These are phyloP conservation scores for Siniperca scherzeri DNA, from an alignment of 2,797 vertebrate species.

Conservation along the genomic window DNA sequence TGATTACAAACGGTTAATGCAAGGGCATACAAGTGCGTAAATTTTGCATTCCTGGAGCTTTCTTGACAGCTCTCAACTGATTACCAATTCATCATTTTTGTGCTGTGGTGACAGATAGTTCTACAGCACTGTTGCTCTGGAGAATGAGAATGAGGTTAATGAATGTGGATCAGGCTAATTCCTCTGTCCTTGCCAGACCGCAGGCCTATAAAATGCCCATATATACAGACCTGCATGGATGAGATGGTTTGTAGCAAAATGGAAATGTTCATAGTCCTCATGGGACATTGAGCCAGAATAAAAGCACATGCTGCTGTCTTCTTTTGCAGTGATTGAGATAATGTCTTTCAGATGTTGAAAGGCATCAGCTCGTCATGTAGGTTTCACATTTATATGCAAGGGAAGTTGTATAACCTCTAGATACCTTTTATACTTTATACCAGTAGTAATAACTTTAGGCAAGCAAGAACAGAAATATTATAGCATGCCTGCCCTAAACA, in stretches of 20 bases:
- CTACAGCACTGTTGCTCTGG: slow-evolving; percentile 78
- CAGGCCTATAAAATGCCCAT: slow-evolving; percentile 78
- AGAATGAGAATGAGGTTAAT: slow-evolving; percentile 88
- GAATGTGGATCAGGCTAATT: slow-evolving; percentile 88
- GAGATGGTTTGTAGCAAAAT: slow-evolving; percentile 73
- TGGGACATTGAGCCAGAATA: slow-evolving; percentile 57
- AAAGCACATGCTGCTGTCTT: slow-evolving; percentile 62
- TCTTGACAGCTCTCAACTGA: slow-evolving; percentile 88
- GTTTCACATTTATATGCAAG: slow-evolving; percentile 16
- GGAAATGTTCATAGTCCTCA: slow-evolving; percentile 65
- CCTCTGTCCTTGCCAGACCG: slow-evolving; percentile 83
- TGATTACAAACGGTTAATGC: slow-evolving; percentile 87
- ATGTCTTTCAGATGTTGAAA: slow-evolving; percentile 61
- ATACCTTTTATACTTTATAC: slow-evolving; percentile 9
- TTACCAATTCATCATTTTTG: slow-evolving; percentile 88
- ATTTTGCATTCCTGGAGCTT: slow-evolving; percentile 84
- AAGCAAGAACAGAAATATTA: slow-evolving; percentile 10
- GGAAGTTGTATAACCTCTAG: slow-evolving; percentile 9
- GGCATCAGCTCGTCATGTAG: slow-evolving; percentile 10
- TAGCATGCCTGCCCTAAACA: background rate
- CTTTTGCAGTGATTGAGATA: slow-evolving; percentile 52
- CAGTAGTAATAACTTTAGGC: slow-evolving; percentile 15
- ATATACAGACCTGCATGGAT: slow-evolving; percentile 66
- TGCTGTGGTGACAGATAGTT: slow-evolving; percentile 82
- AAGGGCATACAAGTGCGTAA: slow-evolving; percentile 85